phyloP scores from a whole-genome alignment of 2,888 invertebrate genomes.

The Eumerus sabulonum region DNA sequence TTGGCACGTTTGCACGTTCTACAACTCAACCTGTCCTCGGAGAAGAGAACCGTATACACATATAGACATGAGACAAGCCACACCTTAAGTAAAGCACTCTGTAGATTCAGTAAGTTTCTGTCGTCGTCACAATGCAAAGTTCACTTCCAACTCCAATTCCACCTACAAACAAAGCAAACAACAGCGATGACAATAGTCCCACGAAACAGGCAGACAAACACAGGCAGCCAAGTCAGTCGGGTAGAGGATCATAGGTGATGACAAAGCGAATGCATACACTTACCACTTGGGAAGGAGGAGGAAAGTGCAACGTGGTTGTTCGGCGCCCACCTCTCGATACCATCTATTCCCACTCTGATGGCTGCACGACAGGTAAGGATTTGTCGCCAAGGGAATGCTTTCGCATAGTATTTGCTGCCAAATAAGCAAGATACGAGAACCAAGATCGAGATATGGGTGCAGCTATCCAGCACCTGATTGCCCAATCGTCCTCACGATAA shows the following conservation, averaged over 20 bases:
- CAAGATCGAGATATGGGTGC: too few species aligned
- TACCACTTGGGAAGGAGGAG: constrained; percentile 44
- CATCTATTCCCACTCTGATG: neutral
- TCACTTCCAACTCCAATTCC: constrained; percentile 31
- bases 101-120: constrained; percentile 15
- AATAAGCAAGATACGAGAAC: too few species aligned
- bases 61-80: constrained; percentile 29
- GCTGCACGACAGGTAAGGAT: constrained; percentile 47
- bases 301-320: constrained; percentile 38
- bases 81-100: constrained; percentile 60
- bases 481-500: too few species aligned
- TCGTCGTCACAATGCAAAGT: constrained; percentile 13
- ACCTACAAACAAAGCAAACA: constrained; percentile 19
- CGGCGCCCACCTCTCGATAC: constrained; percentile 17
- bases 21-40: constrained; percentile 1
- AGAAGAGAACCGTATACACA: constrained; percentile 30
- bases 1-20: constrained; percentile 68
- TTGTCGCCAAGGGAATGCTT: neutral
- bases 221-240: constrained; percentile 23
- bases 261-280: constrained; percentile 61
- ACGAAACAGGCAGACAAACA: neutral
- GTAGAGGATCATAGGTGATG: constrained; percentile 65
- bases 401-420: too few species aligned
- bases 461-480: too few species aligned
- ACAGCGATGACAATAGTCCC: constrained; percentile 5